These are phyloP conservation scores for Tangara arthus DNA, from an alignment of 2,797 vertebrate species.

Conservation along the genomic window DNA sequence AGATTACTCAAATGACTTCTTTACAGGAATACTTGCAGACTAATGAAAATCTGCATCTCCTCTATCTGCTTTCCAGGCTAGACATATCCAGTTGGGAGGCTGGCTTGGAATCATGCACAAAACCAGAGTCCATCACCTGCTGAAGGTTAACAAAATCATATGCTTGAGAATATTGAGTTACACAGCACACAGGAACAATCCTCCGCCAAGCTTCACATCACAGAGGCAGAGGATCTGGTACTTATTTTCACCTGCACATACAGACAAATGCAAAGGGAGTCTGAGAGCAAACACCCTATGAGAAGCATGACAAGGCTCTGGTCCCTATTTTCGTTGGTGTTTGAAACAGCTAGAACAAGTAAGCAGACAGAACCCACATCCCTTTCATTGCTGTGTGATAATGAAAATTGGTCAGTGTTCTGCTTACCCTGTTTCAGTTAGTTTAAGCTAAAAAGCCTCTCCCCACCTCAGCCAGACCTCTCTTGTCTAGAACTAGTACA, in stretches of 20 bases:
- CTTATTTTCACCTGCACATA: no score
- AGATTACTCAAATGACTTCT: background rate
- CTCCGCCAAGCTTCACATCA: background rate
- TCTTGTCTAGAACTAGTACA: background rate
- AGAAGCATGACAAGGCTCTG: background rate
- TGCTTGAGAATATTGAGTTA: background rate
- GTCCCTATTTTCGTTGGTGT: background rate
- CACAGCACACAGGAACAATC: background rate
- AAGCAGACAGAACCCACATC: background rate
- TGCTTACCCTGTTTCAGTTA: background rate
- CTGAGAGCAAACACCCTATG: background rate
- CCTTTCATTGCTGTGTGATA: background rate
- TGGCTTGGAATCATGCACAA: background rate
- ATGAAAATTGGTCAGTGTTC: background rate
- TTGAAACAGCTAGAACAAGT: background rate
- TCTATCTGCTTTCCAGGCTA: background rate
- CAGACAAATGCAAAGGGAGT: background rate
- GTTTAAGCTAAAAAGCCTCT: background rate
- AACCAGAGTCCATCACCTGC: fast-evolving
- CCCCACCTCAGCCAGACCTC: background rate
- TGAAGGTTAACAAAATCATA: background rate
- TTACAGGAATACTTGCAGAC: background rate
- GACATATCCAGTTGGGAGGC: background rate
- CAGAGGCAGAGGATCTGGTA: background rate
- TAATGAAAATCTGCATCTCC: background rate